phyloP scores from a whole-genome alignment of 2,888 invertebrate genomes.

The Pseudococcus longispinus region DNA sequence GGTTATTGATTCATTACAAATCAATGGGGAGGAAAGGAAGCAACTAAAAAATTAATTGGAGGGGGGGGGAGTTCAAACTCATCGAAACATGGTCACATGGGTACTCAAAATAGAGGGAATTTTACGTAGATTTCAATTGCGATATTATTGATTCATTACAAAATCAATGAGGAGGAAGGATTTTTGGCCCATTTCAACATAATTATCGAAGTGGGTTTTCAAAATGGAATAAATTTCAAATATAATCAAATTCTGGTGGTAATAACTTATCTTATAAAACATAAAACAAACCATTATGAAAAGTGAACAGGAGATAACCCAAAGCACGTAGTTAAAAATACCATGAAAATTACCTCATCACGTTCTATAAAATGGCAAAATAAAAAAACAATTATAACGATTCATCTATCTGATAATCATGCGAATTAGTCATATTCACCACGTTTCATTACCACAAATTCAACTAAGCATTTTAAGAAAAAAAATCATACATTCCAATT shows the following conservation, averaged over 20 bases:
- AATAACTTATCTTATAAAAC: background rate
- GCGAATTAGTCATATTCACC: background rate
- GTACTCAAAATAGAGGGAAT: background rate
- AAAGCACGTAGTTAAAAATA: background rate
- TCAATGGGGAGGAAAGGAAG: too few relatives aligned
- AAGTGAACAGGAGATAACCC: background rate
- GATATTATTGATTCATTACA: too few relatives aligned
- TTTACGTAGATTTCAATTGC: background rate
- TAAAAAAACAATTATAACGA: background rate
- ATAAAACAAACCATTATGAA: background rate
- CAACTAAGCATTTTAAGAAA: background rate
- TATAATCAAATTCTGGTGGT: too few relatives aligned
- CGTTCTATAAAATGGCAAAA: background rate
- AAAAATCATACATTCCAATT: background rate
- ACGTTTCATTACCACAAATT: background rate
- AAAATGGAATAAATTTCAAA: background rate
- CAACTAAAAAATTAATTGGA: too few relatives aligned
- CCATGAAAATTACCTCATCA: background rate
- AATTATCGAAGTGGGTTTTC: background rate
- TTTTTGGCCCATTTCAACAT: background rate
- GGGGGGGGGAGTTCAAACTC: background rate
- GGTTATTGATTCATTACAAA: too few relatives aligned
- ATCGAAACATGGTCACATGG: background rate
- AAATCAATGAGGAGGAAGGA: too few relatives aligned
- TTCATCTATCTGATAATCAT: background rate